These are phyloP conservation scores for Propithecus deckenii DNA, from an alignment of 2,797 vertebrate genomes.

Conservation along the genomic window DNA sequence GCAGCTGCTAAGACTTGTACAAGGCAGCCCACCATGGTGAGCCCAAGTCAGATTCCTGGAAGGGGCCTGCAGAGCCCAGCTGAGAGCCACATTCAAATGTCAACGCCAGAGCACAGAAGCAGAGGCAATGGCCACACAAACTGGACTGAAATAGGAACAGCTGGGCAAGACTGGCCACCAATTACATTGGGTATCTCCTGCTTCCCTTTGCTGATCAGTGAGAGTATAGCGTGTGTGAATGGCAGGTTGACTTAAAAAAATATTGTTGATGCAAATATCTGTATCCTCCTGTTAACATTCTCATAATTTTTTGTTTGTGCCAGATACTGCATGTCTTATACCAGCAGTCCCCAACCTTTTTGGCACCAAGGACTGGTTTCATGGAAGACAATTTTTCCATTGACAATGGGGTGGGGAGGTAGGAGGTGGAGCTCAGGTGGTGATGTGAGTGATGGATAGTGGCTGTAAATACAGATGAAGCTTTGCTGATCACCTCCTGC, in stretches of 20 bases:
- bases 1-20: background rate
- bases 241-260: background rate
- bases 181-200: background rate
- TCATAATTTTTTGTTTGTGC: background rate
- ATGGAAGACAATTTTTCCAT: too few relatives aligned
- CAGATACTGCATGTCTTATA: background rate
- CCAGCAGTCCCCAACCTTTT: too few relatives aligned
- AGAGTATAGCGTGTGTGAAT: background rate
- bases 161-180: background rate
- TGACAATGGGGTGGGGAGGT: too few relatives aligned
- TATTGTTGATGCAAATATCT: background rate
- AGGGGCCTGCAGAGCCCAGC: background rate
- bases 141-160: background rate
- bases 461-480: too few relatives aligned
- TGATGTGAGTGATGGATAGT: too few relatives aligned
- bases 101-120: background rate
- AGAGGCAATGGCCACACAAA: background rate
- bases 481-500: too few relatives aligned
- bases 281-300: background rate
- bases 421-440: too few relatives aligned
- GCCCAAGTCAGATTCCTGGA: background rate
- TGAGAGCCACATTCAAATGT: background rate
- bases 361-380: too few relatives aligned
- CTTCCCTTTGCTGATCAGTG: background rate
- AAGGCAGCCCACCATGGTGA: background rate